Evolutionary conservation across 2,888 invertebrate genomes (phyloP), one percentile per base, ranked within the genome.

Genomic region (Ennomos quercinarius): DNA sequence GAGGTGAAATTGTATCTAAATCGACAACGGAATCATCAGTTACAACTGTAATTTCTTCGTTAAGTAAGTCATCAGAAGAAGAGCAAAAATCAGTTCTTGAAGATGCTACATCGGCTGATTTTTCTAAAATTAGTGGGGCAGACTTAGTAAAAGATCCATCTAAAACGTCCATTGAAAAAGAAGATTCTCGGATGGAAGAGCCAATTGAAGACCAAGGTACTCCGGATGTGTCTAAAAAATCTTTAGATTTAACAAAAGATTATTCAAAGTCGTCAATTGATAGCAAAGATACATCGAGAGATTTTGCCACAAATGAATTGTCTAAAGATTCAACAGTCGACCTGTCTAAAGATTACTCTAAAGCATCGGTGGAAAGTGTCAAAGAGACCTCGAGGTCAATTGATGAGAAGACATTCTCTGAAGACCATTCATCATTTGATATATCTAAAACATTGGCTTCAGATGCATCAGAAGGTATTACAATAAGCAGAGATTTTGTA

Each of bases 321-420:
- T 92, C 92, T 3, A 92, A 92, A 78, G 92, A 92, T 68, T 92
- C 92, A n/a, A 92, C 92, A 1, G 85, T 87, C 37, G 92, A 92
- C 58, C 77, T 92, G 55, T 84, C 86, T 0, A 91, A 91, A 76
- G 91, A 92, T 57, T 89, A 80, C 68, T 90, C 92, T 1, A 92
- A 91, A 68, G 86, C 84, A n/a, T 92, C 92, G 1, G 80, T 89
- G 53, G 92, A 92, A 68, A 91, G 91, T 69, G 90, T 92, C 1
- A 89, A 85, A 66, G 92, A 92, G 75, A 84, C 83, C 41, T 92
- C 91, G 9, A 87, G 84, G 70, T 92, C 92, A 0, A 82, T 92
- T 13, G 92, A 92, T 64, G 92, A 92, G 64, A 92, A 92, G 63
- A 92, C 92, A 1, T 89, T 87, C 66, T 92, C 92, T 1, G 92